Evolutionary conservation across 35 echinoderm and acorn worm species (phyloP).

Genomic region (Ophiothrix spiculata): DNA sequence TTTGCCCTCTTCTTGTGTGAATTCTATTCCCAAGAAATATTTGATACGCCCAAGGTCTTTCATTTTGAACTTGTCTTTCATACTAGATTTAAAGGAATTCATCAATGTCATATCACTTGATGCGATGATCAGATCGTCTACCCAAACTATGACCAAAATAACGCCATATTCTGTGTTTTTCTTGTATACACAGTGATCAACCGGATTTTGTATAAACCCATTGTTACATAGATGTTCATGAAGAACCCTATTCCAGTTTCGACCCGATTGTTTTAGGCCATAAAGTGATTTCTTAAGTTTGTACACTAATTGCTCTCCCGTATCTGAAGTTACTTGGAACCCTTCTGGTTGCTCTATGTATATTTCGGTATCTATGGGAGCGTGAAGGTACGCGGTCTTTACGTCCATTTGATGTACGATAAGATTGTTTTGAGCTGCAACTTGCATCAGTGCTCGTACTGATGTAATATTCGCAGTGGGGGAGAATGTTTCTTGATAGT

Average conservation of each 20-base stretch:
- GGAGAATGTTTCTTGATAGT: constrained; percentile 42
- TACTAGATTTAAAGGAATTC: constrained; percentile 8
- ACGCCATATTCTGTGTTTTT: background rate
- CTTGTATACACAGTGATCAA: constrained; percentile 31
- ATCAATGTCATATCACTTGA: constrained; percentile 10
- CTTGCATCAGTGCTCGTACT: constrained; percentile 29
- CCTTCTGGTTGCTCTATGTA: constrained; percentile 45
- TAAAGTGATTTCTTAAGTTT: constrained; percentile 51
- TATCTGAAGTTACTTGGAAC: constrained; percentile 14
- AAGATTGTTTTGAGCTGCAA: constrained; percentile 24
- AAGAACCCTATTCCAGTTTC: constrained; percentile 43
- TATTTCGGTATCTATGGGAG: constrained; percentile 43
- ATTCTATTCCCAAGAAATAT: constrained; percentile 33
- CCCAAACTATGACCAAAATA: constrained; percentile 26
- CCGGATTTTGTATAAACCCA: constrained; percentile 15
- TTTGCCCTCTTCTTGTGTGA: background rate
- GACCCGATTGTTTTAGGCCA: constrained; percentile 49
- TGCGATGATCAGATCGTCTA: constrained; percentile 41
- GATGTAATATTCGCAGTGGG: constrained; percentile 42
- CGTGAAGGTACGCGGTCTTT: constrained; percentile 26
- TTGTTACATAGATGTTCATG: constrained; percentile 22
- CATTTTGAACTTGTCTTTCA: constrained; percentile 36
- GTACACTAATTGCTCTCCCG: constrained; percentile 1
- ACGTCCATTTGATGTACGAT: constrained; percentile 60
- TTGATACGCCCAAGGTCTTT: constrained; percentile 32